Percentiles rank a stretch among this genome's conserved stretches.
Conservation (phyloP, 2,888 invertebrate species). For the Bembecia ichneumoniformis region DNA sequence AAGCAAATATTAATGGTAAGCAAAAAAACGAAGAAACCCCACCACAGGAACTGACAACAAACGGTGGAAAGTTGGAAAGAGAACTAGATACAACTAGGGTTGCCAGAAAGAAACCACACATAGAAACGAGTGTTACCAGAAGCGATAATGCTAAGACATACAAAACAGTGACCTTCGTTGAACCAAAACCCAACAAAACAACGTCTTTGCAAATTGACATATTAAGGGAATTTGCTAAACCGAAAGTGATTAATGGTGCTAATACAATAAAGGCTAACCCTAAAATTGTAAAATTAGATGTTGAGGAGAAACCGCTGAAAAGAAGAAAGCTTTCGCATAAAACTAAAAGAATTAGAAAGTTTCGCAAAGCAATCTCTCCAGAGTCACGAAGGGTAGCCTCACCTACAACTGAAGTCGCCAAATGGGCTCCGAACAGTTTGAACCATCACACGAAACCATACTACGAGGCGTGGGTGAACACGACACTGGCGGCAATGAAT, state of each 20-base stretch:
- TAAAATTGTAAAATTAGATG: constrained; percentile 2
- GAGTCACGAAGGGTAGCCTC: constrained; percentile 9
- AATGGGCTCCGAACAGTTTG: constrained; percentile 39
- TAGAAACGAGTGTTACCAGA: constrained; percentile 24
- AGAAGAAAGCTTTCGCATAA: background rate
- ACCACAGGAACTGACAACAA: constrained; percentile 7
- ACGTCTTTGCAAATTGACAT: constrained; percentile 31
- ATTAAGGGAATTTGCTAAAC: constrained; percentile 17
- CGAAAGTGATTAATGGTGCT: constrained; percentile 13
- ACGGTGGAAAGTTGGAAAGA: constrained; percentile 9
- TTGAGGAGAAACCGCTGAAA: constrained; percentile 4
- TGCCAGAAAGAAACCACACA: constrained; percentile 3
- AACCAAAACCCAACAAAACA: constrained; percentile 16
- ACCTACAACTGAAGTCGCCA: constrained; percentile 42
- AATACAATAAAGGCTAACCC: constrained; percentile 7
- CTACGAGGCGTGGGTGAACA: constrained; percentile 57
- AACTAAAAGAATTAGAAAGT: background rate
- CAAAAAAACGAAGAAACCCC: constrained; percentile 4
- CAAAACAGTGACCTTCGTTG: constrained; percentile 42
- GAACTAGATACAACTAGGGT: constrained; percentile 6
- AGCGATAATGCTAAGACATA: constrained; percentile 22
- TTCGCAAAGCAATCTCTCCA: background rate
- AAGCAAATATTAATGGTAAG: background rate
- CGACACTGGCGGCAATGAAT: constrained; percentile 35
- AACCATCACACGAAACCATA: constrained; percentile 41